phyloP scores from a whole-genome alignment of 2,113 vertebrate genomes.

The Xyliphius kryptos region DNA sequence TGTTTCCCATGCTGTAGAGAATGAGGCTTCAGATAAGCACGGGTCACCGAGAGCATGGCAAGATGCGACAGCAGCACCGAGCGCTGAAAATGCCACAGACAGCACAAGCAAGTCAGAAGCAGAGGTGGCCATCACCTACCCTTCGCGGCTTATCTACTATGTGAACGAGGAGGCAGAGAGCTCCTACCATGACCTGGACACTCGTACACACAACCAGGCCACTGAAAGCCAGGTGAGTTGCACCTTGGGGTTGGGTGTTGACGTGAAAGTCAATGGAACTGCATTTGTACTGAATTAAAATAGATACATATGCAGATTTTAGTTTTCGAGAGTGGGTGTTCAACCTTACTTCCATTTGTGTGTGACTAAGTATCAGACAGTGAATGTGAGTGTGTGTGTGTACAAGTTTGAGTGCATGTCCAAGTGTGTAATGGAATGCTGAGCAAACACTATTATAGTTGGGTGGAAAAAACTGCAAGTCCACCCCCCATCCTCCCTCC shows the following conservation, averaged over 20 bases:
- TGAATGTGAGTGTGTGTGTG: not conserved
- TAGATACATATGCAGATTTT: not conserved
- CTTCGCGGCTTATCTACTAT: slow-evolving; percentile 91
- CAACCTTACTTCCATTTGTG: not conserved
- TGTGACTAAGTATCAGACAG: not conserved
- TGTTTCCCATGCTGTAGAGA: slow-evolving; percentile 52
- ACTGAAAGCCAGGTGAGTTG: slow-evolving; percentile 77
- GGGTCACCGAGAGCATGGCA: slow-evolving; percentile 52
- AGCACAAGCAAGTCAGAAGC: slow-evolving; percentile 59
- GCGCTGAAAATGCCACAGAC: slow-evolving; percentile 63
- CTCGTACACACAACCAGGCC: slow-evolving; percentile 79
- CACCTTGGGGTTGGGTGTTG: not conserved
- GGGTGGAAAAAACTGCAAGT: slow-evolving; percentile 35
- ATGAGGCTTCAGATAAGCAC: slow-evolving; percentile 63
- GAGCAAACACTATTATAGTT: slow-evolving; percentile 30
- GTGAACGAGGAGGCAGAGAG: slow-evolving; percentile 91
- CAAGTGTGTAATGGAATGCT: slow-evolving; percentile 12
- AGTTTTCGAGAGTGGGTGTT: not conserved
- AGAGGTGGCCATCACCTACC: slow-evolving; percentile 73
- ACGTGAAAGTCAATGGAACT: not conserved
- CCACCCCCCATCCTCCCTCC: not conserved
- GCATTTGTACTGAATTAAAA: not conserved
- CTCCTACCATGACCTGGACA: slow-evolving; percentile 88
- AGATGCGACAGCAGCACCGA: slow-evolving; percentile 67
- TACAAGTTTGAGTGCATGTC: not conserved